Conservation (phyloP, 2,797 vertebrate genomes). For the Enteromius radiatus region DNA sequence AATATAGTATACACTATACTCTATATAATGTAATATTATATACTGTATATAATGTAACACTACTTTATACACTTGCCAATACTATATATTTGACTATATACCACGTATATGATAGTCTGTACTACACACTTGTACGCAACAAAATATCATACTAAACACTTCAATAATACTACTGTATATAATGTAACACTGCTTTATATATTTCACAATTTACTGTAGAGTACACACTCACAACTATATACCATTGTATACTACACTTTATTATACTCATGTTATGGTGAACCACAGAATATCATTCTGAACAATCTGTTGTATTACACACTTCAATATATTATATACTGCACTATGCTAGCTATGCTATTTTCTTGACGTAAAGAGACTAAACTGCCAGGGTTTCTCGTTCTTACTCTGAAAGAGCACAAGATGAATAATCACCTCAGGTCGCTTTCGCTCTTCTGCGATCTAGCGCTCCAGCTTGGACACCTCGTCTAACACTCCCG, state of each 20-base stretch:
- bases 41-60: too few relatives aligned
- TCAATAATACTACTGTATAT: not conserved
- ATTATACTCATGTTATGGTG: not conserved
- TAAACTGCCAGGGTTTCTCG: not conserved
- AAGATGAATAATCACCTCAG: constrained; percentile 12
- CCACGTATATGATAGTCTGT: not conserved
- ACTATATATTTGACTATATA: too few relatives aligned
- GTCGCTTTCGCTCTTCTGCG: constrained; percentile 8
- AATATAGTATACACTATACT: not conserved
- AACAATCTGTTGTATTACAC: not conserved
- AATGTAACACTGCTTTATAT: not conserved
- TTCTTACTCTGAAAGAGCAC: not conserved
- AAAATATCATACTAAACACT: not conserved
- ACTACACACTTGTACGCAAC: not conserved
- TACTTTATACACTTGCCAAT: too few relatives aligned
- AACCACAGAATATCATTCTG: not conserved
- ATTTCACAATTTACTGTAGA: not conserved
- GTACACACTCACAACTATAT: too few relatives aligned
- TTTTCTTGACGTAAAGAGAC: not conserved
- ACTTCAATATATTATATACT: not conserved
- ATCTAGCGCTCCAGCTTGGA: not conserved
- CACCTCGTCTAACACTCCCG: not conserved
- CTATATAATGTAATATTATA: too few relatives aligned
- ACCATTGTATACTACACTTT: not conserved
- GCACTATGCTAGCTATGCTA: not conserved